Evolutionary conservation across 1,140 invertebrate species (phyloP).

Genomic region (Marisa cornuarietis): DNA sequence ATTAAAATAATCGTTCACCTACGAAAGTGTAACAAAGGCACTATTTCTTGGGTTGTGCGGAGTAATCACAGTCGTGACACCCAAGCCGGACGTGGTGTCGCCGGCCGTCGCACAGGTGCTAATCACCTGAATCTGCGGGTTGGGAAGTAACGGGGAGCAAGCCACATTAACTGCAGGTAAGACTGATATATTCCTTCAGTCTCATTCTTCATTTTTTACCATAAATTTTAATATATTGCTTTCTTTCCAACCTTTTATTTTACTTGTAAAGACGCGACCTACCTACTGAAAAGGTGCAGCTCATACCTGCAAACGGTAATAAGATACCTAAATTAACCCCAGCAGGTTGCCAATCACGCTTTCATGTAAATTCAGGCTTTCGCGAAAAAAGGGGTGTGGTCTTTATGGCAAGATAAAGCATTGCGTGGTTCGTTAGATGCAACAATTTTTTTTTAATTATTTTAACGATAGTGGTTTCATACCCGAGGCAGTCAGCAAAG

Average conservation of each 20-base stretch:
- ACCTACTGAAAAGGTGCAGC: too few species aligned
- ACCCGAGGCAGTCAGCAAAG: too few species aligned
- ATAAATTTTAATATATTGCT: neutral
- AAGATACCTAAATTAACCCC: too few species aligned
- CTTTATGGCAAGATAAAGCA: too few species aligned
- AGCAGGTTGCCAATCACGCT: too few species aligned
- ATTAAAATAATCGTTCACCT: neutral
- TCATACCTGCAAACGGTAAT: too few species aligned
- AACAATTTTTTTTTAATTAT: too few species aligned
- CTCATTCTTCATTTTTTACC: neutral
- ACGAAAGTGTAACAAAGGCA: neutral
- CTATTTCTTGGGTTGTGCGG: slow-evolving; percentile 12
- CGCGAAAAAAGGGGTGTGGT: too few species aligned
- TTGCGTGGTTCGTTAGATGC: too few species aligned
- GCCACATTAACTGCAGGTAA: neutral
- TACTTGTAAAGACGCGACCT: too few species aligned
- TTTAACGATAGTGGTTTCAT: too few species aligned
- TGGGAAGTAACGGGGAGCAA: neutral
- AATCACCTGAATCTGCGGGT: neutral
- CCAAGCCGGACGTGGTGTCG: neutral
- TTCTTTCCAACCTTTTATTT: neutral
- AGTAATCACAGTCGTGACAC: neutral
- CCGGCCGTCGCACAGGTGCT: neutral
- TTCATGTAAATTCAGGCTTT: too few species aligned
- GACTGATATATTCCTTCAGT: neutral